Base-by-base conservation (phyloP, 2,113 vertebrate genomes). In the Delphinapterus leucas region DNA sequence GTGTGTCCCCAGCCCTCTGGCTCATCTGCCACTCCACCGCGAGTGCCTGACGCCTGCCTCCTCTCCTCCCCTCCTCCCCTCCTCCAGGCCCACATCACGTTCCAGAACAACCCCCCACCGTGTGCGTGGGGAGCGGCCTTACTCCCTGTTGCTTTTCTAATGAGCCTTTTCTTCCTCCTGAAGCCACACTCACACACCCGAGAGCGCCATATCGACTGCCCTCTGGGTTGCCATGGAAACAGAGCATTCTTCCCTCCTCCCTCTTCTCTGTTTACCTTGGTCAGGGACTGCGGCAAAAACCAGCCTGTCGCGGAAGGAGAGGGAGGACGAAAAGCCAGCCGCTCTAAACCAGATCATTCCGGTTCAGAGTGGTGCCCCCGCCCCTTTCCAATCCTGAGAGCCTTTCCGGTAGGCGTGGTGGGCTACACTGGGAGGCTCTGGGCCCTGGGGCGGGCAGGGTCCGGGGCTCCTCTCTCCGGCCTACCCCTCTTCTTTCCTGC, bases 141-240 rank as follows among this genome's bases (percentile, higher is more conserved):
- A 96, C 99, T 99, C 77, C 99, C 99, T 0, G 97, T 98, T 0
- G 99, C 99, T 0, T 99, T 99, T 97, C 95, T 99, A 94, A 98
- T 98, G 2, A 99, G 99, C 25, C 99, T 99, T 93, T 98, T 99
- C 98, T 99, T 99, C 98, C 99, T 7, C 25, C 98, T 99, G 95
- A 99, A 99, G 98, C 99, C 99, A 4, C 99, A 99, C 98, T 98
- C 99, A 0, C 99, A 99, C 98, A 99, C 99, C 97, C 99, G 99
- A 8, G 99, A 99, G 94, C 99, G 99, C 97, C 99, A 99, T 74
- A 70, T 98, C 99, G 99, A 98, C 20, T 98, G 98, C 74, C 84
- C 81, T 88, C 55, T 6, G 49, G 31, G 97, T 97, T 98, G 81
- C 96, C 95, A 92, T 97, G 96, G 96, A 88, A 97, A 97, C 96